phyloP scores from a whole-genome alignment of 30 jellyfish, hydroid and myxozoan species.

The Chrysaora quinquecirrha region DNA sequence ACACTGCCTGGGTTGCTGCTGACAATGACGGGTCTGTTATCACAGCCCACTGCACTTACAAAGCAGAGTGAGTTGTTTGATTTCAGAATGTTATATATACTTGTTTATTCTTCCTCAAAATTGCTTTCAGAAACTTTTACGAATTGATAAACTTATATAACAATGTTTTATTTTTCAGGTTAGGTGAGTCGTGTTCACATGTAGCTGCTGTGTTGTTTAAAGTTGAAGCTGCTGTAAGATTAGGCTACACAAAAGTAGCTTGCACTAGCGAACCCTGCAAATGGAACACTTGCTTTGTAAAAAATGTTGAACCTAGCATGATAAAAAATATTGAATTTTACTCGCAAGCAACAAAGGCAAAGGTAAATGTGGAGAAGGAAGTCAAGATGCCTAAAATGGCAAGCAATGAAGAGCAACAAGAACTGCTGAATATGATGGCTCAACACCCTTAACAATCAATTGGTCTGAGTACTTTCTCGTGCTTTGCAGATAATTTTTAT shows the following conservation, averaged over 20 bases:
- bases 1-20: constrained; percentile 18
- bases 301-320: constrained; percentile 15
- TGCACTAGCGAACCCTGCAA: constrained; percentile 15
- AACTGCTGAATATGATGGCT: constrained; percentile 4
- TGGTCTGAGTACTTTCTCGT: constrained; percentile 2
- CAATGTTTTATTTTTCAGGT: not conserved
- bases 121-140: not conserved
- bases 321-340: not conserved
- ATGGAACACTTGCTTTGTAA: constrained; percentile 5
- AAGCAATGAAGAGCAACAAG: not conserved
- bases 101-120: constrained; percentile 3
- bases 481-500: not conserved
- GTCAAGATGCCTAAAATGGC: constrained; percentile 4
- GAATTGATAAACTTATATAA: not conserved
- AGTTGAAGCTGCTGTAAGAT: constrained; percentile 14
- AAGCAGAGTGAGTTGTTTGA: constrained; percentile 9
- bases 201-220: constrained; percentile 11
- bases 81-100: not conserved
- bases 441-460: constrained; percentile 3
- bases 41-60: constrained; percentile 18
- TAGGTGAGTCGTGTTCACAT: constrained; percentile 12
- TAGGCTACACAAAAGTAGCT: constrained; percentile 7
- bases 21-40: constrained; percentile 13
- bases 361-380: constrained; percentile 8
- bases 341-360: constrained; percentile 14